Evolutionary conservation across 2,797 vertebrate genomes (phyloP).

Genomic region (Malurus leucopterus): DNA sequence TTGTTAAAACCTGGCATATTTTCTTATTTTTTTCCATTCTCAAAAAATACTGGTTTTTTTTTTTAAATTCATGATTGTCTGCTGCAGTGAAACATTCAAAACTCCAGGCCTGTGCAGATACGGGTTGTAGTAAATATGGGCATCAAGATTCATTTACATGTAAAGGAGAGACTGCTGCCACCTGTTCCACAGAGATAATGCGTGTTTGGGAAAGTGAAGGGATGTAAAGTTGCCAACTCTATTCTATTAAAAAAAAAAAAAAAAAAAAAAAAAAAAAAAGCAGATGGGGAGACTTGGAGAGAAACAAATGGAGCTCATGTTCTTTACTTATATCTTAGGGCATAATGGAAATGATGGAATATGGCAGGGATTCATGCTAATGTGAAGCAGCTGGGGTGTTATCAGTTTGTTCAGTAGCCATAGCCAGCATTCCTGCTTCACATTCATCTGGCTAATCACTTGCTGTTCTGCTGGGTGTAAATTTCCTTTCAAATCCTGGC

Average conservation of each 20-base stretch:
- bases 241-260: conserved; percentile 29
- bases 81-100: not conserved
- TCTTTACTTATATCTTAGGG: conserved; percentile 65
- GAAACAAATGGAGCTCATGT: conserved; percentile 61
- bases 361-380: conserved; percentile 64
- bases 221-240: conserved; percentile 61
- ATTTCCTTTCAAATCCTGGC: conserved; percentile 65
- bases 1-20: not conserved
- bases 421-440: conserved; percentile 56
- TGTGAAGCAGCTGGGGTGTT: conserved; percentile 69
- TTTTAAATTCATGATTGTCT: not conserved
- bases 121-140: conserved; percentile 35
- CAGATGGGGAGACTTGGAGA: conserved; percentile 57
- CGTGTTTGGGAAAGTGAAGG: conserved; percentile 48
- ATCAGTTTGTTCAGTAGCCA: conserved; percentile 64
- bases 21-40: not conserved
- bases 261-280: conserved; percentile 15
- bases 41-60: not conserved
- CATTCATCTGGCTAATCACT: conserved; percentile 67
- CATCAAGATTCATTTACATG: conserved; percentile 55
- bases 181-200: conserved; percentile 71
- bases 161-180: conserved; percentile 58
- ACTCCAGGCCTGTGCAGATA: conserved; percentile 20
- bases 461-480: conserved; percentile 61
- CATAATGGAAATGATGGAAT: conserved; percentile 60